Conservation (phyloP, 2,888 invertebrate species). For the Anarsia innoxiella region DNA sequence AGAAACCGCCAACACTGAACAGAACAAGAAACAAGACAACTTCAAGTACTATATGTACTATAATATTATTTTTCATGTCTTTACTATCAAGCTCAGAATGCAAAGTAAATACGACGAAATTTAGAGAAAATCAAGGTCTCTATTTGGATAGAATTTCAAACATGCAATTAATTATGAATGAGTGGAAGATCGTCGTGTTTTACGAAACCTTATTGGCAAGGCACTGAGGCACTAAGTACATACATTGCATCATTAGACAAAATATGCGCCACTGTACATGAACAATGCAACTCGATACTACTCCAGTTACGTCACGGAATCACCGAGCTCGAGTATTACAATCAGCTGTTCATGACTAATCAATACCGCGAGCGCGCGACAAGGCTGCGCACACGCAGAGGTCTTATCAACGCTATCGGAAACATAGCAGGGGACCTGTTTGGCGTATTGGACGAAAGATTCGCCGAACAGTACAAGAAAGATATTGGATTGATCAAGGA, state of each 20-base stretch:
- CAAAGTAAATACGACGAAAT: conserved; percentile 4
- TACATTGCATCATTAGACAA: conserved; percentile 9
- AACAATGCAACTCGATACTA: neutral
- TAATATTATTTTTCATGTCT: neutral
- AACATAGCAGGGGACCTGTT: conserved; percentile 13
- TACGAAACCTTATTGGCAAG: conserved; percentile 18
- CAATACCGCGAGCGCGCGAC: conserved; percentile 4
- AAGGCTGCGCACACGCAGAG: conserved; percentile 10
- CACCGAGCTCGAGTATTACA: conserved; percentile 16
- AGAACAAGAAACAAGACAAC: neutral
- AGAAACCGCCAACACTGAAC: neutral
- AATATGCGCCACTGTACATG: conserved; percentile 3
- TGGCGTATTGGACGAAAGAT: conserved; percentile 18
- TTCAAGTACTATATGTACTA: neutral
- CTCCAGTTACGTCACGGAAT: neutral
- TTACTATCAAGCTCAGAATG: neutral
- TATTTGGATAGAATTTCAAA: conserved; percentile 18
- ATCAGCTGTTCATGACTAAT: conserved; percentile 11
- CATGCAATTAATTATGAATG: conserved; percentile 15
- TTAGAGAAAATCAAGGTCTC: conserved; percentile 12
- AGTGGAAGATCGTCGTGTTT: conserved; percentile 18
- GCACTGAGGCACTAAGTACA: conserved; percentile 1
- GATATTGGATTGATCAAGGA: conserved; percentile 10
- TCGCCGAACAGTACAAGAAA: conserved; percentile 16
- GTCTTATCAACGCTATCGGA: conserved; percentile 13